These are phyloP conservation scores for Andricus grossulariae DNA, from an alignment of 1,140 invertebrate species.

Conservation along the genomic window DNA sequence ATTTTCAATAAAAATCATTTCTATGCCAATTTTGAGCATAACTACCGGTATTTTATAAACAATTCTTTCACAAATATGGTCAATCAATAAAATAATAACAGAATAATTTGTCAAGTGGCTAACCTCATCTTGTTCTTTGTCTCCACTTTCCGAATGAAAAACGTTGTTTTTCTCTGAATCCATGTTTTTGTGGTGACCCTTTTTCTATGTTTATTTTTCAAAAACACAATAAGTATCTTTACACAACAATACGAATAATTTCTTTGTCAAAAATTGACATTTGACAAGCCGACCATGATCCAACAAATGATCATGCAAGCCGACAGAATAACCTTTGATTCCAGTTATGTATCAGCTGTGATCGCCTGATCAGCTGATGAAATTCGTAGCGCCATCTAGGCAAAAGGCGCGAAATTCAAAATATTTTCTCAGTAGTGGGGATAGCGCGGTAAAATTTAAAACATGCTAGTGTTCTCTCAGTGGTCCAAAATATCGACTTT, in stretches of 20 bases:
- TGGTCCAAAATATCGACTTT: too few relatives aligned
- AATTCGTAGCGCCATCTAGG: not conserved
- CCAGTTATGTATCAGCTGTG: too few relatives aligned
- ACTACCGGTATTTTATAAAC: not conserved
- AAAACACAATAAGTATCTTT: not conserved
- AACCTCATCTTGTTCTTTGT: conserved; percentile 80
- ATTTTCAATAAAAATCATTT: not conserved
- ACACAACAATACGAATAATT: not conserved
- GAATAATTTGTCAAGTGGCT: conserved; percentile 41
- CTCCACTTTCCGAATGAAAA: conserved; percentile 75
- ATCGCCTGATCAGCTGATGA: not conserved
- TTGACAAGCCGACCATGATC: conserved; percentile 27
- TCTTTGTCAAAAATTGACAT: not conserved
- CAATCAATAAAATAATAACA: conserved; percentile 30
- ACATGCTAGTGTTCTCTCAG: too few relatives aligned
- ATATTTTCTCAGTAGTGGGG: not conserved
- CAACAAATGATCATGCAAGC: too few relatives aligned
- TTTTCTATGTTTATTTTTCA: not conserved
- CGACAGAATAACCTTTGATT: not conserved
- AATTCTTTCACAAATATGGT: conserved; percentile 29
- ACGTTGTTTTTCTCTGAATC: conserved; percentile 47
- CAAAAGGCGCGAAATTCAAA: not conserved
- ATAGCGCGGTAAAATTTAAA: not conserved
- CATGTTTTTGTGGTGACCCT: conserved; percentile 12
- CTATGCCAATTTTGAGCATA: not conserved